A percentile compares a stretch with the other conserved stretches of the same genome.
Evolutionary conservation across 1,140 invertebrate species (phyloP).

Genomic region (Hypothenemus hampei): DNA sequence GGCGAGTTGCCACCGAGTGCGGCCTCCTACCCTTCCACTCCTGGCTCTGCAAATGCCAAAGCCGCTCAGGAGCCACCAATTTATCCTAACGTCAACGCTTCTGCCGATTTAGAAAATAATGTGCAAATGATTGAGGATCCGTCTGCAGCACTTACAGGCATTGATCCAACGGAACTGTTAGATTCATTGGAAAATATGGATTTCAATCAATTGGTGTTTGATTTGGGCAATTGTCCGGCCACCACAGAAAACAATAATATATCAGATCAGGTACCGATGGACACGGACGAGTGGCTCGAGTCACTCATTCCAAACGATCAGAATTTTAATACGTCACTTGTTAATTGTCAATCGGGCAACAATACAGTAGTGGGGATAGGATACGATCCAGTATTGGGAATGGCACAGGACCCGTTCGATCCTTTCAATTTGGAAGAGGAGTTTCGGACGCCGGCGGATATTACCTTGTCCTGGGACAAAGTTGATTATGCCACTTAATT

Average conservation of each 20-base stretch:
- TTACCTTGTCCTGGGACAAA: constrained; percentile 55
- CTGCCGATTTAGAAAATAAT: constrained; percentile 30
- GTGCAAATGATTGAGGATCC: constrained; percentile 45
- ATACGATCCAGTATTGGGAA: constrained; percentile 58
- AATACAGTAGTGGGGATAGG: constrained; percentile 43
- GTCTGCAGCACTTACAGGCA: constrained; percentile 44
- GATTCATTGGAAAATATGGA: constrained; percentile 54
- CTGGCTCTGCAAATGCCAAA: constrained; percentile 51
- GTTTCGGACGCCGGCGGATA: constrained; percentile 55
- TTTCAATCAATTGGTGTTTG: constrained; percentile 52
- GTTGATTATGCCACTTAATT: constrained; percentile 59
- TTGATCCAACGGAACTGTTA: constrained; percentile 43
- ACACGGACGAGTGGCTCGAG: constrained; percentile 72
- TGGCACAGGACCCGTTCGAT: constrained; percentile 63
- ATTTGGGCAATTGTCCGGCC: constrained; percentile 39
- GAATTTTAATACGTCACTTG: too few relatives aligned
- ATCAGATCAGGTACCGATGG: constrained; percentile 52
- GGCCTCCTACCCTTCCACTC: constrained; percentile 69
- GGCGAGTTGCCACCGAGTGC: constrained; percentile 87
- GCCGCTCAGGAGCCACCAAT: constrained; percentile 34
- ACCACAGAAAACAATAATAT: constrained; percentile 30
- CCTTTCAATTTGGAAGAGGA: constrained; percentile 70
- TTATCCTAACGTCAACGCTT: constrained; percentile 34
- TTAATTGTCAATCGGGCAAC: constrained; percentile 36
- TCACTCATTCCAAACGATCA: constrained; percentile 53